phyloP scores from a whole-genome alignment of 1,140 invertebrate genomes.

The Megalonaias nervosa region DNA sequence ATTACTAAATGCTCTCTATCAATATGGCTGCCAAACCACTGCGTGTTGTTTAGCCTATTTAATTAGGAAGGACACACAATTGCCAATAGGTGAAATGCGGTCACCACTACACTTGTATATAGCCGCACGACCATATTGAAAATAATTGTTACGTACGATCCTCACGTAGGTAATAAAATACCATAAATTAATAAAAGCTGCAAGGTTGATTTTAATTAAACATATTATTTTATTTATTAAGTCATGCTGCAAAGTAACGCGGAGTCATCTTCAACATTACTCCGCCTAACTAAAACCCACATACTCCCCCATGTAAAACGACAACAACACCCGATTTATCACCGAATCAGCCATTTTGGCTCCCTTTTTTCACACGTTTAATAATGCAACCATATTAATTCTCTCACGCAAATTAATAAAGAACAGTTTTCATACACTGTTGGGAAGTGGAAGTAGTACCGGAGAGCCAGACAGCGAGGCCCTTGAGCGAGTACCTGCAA shows the following conservation, averaged over 20 bases:
- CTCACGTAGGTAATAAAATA: background rate
- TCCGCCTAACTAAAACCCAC: conserved; percentile 23
- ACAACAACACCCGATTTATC: conserved; percentile 14
- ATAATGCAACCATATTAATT: background rate
- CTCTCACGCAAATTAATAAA: background rate
- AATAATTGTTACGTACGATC: background rate
- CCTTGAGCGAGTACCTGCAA: conserved; percentile 45
- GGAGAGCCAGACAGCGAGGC: conserved; percentile 13
- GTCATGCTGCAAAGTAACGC: too few relatives aligned
- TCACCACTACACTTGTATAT: background rate
- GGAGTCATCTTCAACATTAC: conserved; percentile 5
- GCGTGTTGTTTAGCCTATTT: conserved; percentile 60
- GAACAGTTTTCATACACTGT: background rate
- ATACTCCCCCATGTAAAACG: background rate
- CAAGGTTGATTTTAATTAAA: background rate
- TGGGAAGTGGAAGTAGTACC: conserved; percentile 33
- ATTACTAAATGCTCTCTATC: conserved; percentile 49
- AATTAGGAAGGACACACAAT: conserved; percentile 11
- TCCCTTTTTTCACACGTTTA: conserved; percentile 2
- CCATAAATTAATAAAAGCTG: background rate
- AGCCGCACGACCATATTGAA: background rate
- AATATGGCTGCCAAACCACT: conserved; percentile 59
- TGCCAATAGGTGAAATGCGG: conserved; percentile 9
- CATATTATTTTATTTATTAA: too few relatives aligned
- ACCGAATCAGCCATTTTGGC: conserved; percentile 30